Percentiles rank a stretch among this genome's conserved stretches.
phyloP scores from a whole-genome alignment of 1,140 invertebrate genomes.

The Aradophagus sp. region DNA sequence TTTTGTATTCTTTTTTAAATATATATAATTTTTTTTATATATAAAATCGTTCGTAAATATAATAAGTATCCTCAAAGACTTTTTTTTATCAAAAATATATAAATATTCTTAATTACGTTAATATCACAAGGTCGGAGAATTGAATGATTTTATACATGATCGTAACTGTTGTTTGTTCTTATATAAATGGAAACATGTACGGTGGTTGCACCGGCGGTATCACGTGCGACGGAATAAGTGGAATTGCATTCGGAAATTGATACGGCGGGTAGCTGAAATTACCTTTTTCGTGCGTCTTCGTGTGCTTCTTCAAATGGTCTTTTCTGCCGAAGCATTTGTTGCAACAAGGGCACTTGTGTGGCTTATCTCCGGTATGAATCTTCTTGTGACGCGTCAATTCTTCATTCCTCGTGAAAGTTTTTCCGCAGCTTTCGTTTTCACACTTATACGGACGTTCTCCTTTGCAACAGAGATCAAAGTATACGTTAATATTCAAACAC shows the following conservation, averaged over 20 bases:
- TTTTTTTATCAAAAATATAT: constrained; percentile 1
- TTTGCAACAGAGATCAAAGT: no score
- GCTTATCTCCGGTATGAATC: constrained; percentile 90
- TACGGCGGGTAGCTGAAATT: constrained; percentile 45
- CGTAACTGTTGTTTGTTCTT: not conserved
- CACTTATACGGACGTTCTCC: constrained; percentile 91
- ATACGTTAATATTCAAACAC: no score
- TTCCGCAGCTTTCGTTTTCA: constrained; percentile 87
- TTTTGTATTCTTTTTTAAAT: no score
- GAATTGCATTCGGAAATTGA: constrained; percentile 36
- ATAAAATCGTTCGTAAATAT: no score
- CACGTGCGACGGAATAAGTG: constrained; percentile 27
- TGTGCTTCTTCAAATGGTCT: constrained; percentile 91
- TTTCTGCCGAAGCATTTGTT: constrained; percentile 92
- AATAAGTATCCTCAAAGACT: no score
- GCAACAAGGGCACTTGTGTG: constrained; percentile 86
- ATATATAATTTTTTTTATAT: no score
- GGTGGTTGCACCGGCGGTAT: constrained; percentile 7
- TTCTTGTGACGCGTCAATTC: constrained; percentile 92
- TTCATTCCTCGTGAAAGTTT: constrained; percentile 94
- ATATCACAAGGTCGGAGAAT: no score
- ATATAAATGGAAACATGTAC: constrained; percentile 35
- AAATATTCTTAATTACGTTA: no score
- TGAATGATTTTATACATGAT: no score
- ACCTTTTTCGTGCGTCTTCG: constrained; percentile 79